Evolutionary conservation across 2,888 invertebrate genomes (phyloP), one percentile per base, ranked within the genome.

Genomic region (Meloe dianella): DNA sequence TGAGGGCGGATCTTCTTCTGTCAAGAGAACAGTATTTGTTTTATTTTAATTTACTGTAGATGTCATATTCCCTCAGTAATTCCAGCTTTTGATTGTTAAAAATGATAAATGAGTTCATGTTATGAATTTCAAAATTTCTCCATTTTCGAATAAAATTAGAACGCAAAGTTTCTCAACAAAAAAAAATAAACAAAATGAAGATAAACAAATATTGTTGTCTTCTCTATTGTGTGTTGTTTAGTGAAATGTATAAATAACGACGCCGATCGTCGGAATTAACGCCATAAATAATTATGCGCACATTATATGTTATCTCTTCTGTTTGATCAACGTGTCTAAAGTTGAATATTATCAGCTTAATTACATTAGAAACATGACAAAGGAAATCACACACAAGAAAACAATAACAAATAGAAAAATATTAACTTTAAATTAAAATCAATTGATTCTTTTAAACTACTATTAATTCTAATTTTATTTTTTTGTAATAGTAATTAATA

Each of bases 401-500:
- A n/a, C n/a, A n/a, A n/a, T n/a, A 54, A 22, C 6, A 54, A 12
- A 2, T 24, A 54, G 0, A 14, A 22, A 22, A 47, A 41, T 41
- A 41, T 41, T n/a, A 12, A 2, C 12, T 41, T 47, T 47, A 24
- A 24, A 54, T 24, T 54, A 12, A 24, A 54, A 51, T 51, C 51
- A 22, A 51, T 51, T 51, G 51, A n/a, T n/a, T n/a, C 4, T 3
- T 27, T 27, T 3, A 27, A 27, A 27, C 27, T 27, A 4, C 4
- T 27, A 27, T 27, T 3, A 27, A 27, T 27, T 27, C 27, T 3
- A 27, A 27, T 27, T 27, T 27, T 27, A 3, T 27, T 27, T 27
- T 27, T 2, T 27, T 27, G 27, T 27, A 6, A 10, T 17, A 41
- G 6, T 63, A 68, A 68, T 68, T 68, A 68, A 68, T 63, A 27